Conservation (phyloP, 2,888 invertebrate genomes). For the Cistogaster globosa region DNA sequence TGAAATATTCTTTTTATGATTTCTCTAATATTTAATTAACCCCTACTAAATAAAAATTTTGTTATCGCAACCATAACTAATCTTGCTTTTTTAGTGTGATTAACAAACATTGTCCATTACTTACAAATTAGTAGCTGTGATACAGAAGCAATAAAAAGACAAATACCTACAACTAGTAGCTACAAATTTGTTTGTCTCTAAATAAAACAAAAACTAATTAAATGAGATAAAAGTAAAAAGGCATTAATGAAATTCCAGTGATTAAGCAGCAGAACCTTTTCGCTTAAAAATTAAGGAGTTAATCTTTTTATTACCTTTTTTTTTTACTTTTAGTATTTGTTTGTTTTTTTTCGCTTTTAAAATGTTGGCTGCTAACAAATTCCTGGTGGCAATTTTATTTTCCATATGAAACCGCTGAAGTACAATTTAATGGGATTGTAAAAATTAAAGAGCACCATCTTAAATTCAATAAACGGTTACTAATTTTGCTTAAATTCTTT, state of each 20-base stretch:
- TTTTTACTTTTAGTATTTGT: neutral
- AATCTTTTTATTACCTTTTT: conserved; percentile 29
- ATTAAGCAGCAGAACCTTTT: conserved; percentile 28
- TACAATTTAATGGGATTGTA: conserved; percentile 26
- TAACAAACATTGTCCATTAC: conserved; percentile 29
- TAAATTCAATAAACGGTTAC: conserved; percentile 48
- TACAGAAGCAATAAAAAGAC: conserved; percentile 2
- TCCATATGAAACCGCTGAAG: neutral
- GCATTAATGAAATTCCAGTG: conserved; percentile 10
- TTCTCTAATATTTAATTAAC: conserved; percentile 3
- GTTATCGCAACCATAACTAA: conserved; percentile 58
- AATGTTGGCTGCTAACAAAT: neutral
- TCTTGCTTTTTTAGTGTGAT: neutral
- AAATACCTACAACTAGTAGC: neutral
- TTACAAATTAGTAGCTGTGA: conserved; percentile 65
- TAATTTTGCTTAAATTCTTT: conserved; percentile 35
- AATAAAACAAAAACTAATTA: conserved; percentile 30
- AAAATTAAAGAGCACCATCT: conserved; percentile 27
- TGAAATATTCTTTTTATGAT: neutral
- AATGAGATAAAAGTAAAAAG: conserved; percentile 20
- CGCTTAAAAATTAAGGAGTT: conserved; percentile 8
- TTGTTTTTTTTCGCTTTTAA: neutral
- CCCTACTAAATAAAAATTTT: conserved; percentile 18
- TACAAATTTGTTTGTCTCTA: conserved; percentile 27
- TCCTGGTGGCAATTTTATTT: conserved; percentile 16